Evolutionary conservation across 2,888 invertebrate species (phyloP), one percentile per base, ranked within the genome.

Genomic region (Girardia tigrina): DNA sequence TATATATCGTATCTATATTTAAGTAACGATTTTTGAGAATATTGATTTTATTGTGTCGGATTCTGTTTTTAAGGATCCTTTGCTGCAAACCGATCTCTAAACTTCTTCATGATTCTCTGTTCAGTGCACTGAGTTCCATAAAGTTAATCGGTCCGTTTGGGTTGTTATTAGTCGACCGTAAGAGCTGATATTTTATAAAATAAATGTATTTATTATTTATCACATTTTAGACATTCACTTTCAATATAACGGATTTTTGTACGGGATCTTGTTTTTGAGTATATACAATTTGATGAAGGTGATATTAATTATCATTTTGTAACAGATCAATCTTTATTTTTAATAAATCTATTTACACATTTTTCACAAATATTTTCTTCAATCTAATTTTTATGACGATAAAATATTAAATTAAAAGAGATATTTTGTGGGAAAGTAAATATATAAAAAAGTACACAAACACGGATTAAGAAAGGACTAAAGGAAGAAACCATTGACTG

Each of bases 181-280:
- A 16, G 56, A 20, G 12, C 36, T 56, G 4, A 20, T n/a, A 56
- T 4, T 56, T n/a, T 6, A 56, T 56, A n/a, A 56, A 8, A 20
- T 56, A n/a, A 6, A 16, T 36, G 36, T 12, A 12, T 12, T 36
- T 36, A 56, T 56, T 56, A 4, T 56, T 56, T 56, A 20, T n/a
- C n/a, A n/a, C n/a, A 70, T 26, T 8, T 70, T 88, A 84, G 82
- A 97, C 82, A 90, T 97, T 81, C 97, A 97, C 85, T 97, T 97
- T 83, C 98, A 99, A 84, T 99, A 99, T 83, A 99, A 99, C 87
- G 95, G 97, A 56, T 89, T 98, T 81, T 86, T 98, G 77, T 91
- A 90, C 86, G 94, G 94, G 4, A 78, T 84, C 1, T 75, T 84
- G 75, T 76, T 84, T 28, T 75, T 83, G 29, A 84, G 84, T 0